These are phyloP conservation scores for Nomada lathburiana DNA, from an alignment of 2,888 invertebrate species.

Conservation along the genomic window DNA sequence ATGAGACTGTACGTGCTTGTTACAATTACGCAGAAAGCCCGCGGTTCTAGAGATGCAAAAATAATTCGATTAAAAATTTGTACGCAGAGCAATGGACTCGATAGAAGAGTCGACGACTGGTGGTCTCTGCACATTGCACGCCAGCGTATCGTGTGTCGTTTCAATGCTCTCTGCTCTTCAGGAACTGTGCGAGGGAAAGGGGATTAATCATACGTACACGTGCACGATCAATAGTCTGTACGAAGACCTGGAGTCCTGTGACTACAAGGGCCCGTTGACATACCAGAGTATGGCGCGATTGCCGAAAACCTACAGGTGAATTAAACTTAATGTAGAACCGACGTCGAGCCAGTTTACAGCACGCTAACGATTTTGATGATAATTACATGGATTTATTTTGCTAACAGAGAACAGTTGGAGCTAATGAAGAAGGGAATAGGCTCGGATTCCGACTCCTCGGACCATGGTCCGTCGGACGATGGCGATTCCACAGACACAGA, in stretches of 20 bases:
- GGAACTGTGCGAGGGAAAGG: slow-evolving; percentile 91
- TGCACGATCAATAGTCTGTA: slow-evolving; percentile 81
- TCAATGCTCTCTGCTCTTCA: slow-evolving; percentile 93
- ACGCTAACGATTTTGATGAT: not conserved
- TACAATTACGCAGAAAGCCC: not conserved
- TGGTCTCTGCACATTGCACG: slow-evolving; percentile 90
- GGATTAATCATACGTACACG: slow-evolving; percentile 87
- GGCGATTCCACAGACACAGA: slow-evolving; percentile 82
- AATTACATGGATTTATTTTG: not conserved
- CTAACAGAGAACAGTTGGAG: slow-evolving; percentile 81
- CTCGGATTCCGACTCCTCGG: slow-evolving; percentile 82
- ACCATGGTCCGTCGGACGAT: slow-evolving; percentile 82
- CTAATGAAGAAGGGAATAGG: slow-evolving; percentile 81
- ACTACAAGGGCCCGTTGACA: slow-evolving; percentile 93
- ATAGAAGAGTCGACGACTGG: slow-evolving; percentile 96
- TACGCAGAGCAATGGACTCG: slow-evolving; percentile 93
- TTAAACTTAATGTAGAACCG: not conserved
- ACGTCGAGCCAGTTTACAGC: too few relatives aligned
- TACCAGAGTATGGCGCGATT: slow-evolving; percentile 93
- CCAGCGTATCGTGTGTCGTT: slow-evolving; percentile 93
- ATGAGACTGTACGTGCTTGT: slow-evolving; percentile 89
- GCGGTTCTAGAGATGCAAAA: not conserved
- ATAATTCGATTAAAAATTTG: not conserved
- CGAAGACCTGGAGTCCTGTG: slow-evolving; percentile 84
- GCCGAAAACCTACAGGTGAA: slow-evolving; percentile 91